Evolutionary conservation across 1,140 invertebrate genomes (phyloP).

Genomic region (Bicyclus anynana): DNA sequence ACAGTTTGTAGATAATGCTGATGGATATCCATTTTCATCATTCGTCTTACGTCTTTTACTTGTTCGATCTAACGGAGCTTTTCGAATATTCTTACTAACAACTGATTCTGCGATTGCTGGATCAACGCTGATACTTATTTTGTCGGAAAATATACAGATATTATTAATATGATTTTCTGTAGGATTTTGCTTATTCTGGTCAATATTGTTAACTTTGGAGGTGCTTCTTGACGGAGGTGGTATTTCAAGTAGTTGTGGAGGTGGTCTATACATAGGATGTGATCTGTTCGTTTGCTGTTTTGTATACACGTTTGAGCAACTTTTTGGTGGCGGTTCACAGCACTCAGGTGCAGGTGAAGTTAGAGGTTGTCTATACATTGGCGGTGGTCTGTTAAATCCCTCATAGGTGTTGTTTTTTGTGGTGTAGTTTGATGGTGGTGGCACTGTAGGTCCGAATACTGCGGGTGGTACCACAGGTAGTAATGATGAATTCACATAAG

Average conservation of each 20-base stretch:
- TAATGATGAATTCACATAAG: no score
- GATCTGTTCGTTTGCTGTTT: no score
- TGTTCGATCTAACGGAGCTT: not conserved
- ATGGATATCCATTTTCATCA: not conserved
- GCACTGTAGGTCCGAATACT: not conserved
- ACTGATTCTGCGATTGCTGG: not conserved
- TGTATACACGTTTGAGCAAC: no score
- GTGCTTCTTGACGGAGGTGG: no score
- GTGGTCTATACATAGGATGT: no score
- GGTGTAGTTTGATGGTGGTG: not conserved
- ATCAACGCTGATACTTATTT: slow-evolving; percentile 1
- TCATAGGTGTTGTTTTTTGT: not conserved
- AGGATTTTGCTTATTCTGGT: not conserved
- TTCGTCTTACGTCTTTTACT: not conserved
- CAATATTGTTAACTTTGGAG: no score
- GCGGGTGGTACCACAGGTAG: not conserved
- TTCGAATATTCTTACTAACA: not conserved
- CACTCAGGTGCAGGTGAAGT: no score
- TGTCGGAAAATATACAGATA: not conserved
- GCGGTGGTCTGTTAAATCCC: no score
- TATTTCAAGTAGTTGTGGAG: no score
- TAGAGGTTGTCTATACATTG: no score
- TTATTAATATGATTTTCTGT: not conserved
- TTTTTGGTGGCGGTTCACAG: no score
- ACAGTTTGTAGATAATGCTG: not conserved